These are phyloP conservation scores for Acrobasis consociella DNA, from an alignment of 2,888 invertebrate species.

Conservation along the genomic window DNA sequence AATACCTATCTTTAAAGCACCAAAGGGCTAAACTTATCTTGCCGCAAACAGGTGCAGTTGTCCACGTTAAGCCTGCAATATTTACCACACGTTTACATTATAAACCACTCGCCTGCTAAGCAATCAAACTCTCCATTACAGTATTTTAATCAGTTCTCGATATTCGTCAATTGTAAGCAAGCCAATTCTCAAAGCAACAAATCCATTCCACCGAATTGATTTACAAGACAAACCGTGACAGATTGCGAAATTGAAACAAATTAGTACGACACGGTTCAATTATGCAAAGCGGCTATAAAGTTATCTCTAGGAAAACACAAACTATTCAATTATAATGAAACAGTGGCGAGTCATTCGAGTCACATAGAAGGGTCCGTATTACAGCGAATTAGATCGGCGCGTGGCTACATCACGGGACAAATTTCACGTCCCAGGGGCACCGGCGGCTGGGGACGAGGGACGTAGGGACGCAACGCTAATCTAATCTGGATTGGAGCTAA, in stretches of 20 bases:
- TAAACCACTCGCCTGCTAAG: no score
- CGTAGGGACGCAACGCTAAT: slow-evolving; percentile 80
- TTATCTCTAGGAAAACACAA: slow-evolving; percentile 79
- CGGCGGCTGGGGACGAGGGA: slow-evolving; percentile 68
- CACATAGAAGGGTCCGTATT: slow-evolving; percentile 71
- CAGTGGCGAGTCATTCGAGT: slow-evolving; percentile 74
- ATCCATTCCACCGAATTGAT: slow-evolving; percentile 34
- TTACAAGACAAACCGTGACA: slow-evolving; percentile 59
- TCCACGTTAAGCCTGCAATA: no score
- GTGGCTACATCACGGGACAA: slow-evolving; percentile 81
- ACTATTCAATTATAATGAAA: slow-evolving; percentile 82
- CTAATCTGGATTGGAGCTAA: slow-evolving; percentile 82
- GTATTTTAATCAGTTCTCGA: no score
- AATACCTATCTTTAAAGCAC: no score
- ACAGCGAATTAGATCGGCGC: slow-evolving; percentile 78
- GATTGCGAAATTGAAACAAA: slow-evolving; percentile 77
- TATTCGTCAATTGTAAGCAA: not conserved
- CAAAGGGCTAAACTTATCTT: no score
- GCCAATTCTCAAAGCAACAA: slow-evolving; percentile 31
- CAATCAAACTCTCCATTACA: no score
- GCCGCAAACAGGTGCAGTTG: no score
- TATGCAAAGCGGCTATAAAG: slow-evolving; percentile 78
- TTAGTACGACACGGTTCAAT: slow-evolving; percentile 71
- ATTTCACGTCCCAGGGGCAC: slow-evolving; percentile 69
- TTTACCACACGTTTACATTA: no score